These are phyloP conservation scores for Rhagonycha lutea DNA, from an alignment of 2,888 invertebrate species.

Conservation along the genomic window DNA sequence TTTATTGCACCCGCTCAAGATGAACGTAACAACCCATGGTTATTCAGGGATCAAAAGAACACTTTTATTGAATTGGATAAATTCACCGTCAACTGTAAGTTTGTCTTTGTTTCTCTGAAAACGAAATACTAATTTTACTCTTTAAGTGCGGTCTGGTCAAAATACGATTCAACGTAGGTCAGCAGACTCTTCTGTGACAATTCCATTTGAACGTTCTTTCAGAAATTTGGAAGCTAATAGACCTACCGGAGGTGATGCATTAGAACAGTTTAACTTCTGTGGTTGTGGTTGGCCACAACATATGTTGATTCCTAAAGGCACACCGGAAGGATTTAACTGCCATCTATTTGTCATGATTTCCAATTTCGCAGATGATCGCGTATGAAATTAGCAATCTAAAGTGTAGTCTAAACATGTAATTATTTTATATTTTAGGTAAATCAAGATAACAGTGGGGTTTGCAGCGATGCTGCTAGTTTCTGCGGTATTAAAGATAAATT, in stretches of 20 bases:
- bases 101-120: neutral
- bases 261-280: conserved; percentile 75
- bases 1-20: conserved; percentile 71
- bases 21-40: conserved; percentile 65
- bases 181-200: conserved; percentile 78
- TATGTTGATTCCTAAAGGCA: conserved; percentile 77
- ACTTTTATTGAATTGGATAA: conserved; percentile 77
- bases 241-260: conserved; percentile 60
- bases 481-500: conserved; percentile 74
- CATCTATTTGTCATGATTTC: conserved; percentile 80
- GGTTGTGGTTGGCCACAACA: conserved; percentile 90
- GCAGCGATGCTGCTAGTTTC: conserved; percentile 73
- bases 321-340: conserved; percentile 65
- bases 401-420: neutral
- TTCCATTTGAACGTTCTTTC: conserved; percentile 83
- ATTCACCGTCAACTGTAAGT: conserved; percentile 67
- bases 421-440: conserved; percentile 49
- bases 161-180: conserved; percentile 72
- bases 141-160: conserved; percentile 67
- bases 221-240: conserved; percentile 67
- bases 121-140: neutral
- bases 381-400: neutral
- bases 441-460: conserved; percentile 58
- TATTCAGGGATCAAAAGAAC: conserved; percentile 64
- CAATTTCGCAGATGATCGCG: conserved; percentile 67